Evolutionary conservation across 2,113 vertebrate genomes (phyloP).

Genomic region (Oncorhynchus keta): DNA sequence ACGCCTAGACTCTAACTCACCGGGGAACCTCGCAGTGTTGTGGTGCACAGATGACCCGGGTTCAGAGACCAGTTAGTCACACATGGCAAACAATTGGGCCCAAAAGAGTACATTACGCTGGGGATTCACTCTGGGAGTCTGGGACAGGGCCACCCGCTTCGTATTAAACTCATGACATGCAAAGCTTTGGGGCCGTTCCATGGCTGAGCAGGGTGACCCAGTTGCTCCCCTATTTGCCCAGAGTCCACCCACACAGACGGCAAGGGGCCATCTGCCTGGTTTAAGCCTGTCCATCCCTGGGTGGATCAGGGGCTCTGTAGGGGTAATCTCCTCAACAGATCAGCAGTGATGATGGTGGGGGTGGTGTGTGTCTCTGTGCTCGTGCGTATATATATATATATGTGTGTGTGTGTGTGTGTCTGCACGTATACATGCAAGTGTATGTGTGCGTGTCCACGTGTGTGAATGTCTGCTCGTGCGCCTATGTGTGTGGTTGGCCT

Average conservation of each 20-base stretch:
- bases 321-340: constrained; percentile 78
- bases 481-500: constrained; percentile 48
- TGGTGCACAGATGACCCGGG: no score
- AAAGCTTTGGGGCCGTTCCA: background rate
- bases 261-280: constrained; percentile 29
- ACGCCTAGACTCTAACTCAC: no score
- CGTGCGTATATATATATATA: no score
- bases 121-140: background rate
- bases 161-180: background rate
- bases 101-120: background rate
- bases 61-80: background rate
- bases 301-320: constrained; percentile 58
- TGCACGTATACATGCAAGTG: no score
- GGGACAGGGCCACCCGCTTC: background rate
- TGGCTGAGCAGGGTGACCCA: background rate
- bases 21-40: no score
- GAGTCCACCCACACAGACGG: background rate
- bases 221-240: background rate
- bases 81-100: no score
- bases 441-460: constrained; percentile 26
- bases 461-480: constrained; percentile 16
- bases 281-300: constrained; percentile 48
- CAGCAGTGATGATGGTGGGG: constrained; percentile 41
- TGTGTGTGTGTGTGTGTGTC: no score
- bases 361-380: constrained; percentile 37